Conservation (phyloP, 1,140 invertebrate genomes). For the Drosophila trapezifrons region DNA sequence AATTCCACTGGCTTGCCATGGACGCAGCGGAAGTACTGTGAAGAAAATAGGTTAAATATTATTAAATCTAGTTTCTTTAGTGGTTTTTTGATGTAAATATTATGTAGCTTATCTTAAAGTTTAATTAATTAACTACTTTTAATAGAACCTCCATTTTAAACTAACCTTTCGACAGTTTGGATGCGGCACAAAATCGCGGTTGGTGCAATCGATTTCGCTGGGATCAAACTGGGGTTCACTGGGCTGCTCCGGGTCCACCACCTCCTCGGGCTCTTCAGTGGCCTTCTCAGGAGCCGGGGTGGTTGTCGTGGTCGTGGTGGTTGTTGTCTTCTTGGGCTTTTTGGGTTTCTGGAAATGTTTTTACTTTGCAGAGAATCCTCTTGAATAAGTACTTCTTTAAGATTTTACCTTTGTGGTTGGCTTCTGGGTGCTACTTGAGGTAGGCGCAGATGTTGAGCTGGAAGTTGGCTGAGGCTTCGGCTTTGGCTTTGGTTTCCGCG, state of each 20-base stretch:
- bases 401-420: constrained; percentile 63
- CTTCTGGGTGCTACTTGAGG: constrained; percentile 63
- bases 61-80: too few species aligned
- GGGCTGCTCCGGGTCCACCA: constrained; percentile 45
- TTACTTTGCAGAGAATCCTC: too few species aligned
- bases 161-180: constrained; percentile 86
- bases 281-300: constrained; percentile 45
- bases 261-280: constrained; percentile 52
- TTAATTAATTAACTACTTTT: neutral
- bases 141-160: neutral
- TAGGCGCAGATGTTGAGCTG: constrained; percentile 56
- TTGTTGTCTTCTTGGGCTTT: constrained; percentile 65
- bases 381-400: neutral
- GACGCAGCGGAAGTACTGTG: constrained; percentile 91
- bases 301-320: constrained; percentile 44
- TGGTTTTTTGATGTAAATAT: too few species aligned
- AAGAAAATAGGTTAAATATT: neutral
- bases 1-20: constrained; percentile 90
- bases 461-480: constrained; percentile 71
- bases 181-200: constrained; percentile 88
- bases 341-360: constrained; percentile 54
- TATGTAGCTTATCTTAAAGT: neutral
- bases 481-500: constrained; percentile 72
- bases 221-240: constrained; percentile 50
- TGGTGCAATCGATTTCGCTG: constrained; percentile 85